Percentiles rank a stretch among this genome's conserved stretches.
phyloP scores from a whole-genome alignment of 1,140 invertebrate genomes.

The Brachionus angularis region DNA sequence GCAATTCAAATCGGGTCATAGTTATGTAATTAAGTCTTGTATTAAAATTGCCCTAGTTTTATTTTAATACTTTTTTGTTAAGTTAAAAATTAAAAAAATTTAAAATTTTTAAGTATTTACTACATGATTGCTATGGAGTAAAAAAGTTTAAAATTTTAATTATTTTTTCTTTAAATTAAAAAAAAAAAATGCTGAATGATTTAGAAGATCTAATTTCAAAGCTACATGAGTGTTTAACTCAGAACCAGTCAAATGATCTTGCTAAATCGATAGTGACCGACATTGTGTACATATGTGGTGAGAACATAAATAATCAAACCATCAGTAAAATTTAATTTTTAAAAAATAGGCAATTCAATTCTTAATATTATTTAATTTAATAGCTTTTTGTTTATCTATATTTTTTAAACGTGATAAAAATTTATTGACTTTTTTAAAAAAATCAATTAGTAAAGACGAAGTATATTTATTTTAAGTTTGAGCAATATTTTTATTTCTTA shows the following conservation, averaged over 20 bases:
- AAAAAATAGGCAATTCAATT: neutral
- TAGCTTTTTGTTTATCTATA: conserved; percentile 51
- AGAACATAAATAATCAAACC: conserved; percentile 13
- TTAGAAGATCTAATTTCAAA: conserved; percentile 20
- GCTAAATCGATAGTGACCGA: conserved; percentile 17
- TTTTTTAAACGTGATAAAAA: conserved; percentile 53
- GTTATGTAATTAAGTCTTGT: no score
- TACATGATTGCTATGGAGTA: no score
- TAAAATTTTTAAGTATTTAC: no score
- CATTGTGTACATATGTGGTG: conserved; percentile 16
- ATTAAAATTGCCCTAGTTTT: no score
- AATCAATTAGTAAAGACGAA: conserved; percentile 49
- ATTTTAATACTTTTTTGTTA: no score
- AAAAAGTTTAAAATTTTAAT: neutral
- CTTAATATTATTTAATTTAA: conserved; percentile 42
- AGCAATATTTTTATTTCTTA: no score
- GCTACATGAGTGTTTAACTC: neutral
- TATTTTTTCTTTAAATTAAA: neutral
- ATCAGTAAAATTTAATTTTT: neutral
- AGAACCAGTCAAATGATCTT: neutral
- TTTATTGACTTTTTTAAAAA: conserved; percentile 49
- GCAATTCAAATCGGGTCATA: no score
- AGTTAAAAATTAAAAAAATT: no score
- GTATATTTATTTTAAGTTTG: conserved; percentile 46
- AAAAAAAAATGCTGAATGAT: conserved; percentile 19